These are phyloP conservation scores for Enteromius anoplus DNA, from an alignment of 2,797 vertebrate species.

Conservation along the genomic window DNA sequence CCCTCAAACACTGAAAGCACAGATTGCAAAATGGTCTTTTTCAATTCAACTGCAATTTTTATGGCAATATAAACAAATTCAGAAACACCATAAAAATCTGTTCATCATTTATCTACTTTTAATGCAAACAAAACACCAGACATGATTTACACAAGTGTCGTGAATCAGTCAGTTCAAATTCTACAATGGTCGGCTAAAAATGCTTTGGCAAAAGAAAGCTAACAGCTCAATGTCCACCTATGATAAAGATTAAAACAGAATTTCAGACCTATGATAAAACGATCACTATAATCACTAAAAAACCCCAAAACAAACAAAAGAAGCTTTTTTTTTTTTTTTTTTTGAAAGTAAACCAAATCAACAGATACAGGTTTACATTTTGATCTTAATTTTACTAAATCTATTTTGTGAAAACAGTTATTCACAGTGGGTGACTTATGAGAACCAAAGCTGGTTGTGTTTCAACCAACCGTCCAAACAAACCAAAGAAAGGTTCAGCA, in stretches of 20 bases:
- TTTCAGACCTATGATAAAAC: not conserved
- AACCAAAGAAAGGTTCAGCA: slow-evolving; percentile 31
- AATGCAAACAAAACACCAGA: slow-evolving; percentile 57
- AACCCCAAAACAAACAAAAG: not conserved
- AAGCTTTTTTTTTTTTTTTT: not conserved
- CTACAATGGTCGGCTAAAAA: slow-evolving; percentile 52
- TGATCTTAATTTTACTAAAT: not conserved
- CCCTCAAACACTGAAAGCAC: not conserved
- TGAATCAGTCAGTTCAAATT: slow-evolving; percentile 42
- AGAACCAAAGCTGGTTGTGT: slow-evolving; percentile 13
- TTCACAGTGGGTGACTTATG: slow-evolving; percentile 15
- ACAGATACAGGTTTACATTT: not conserved
- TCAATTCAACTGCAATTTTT: not conserved
- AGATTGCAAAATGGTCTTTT: not conserved
- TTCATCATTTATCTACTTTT: slow-evolving; percentile 49
- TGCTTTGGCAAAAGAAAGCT: slow-evolving; percentile 51
- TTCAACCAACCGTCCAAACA: slow-evolving; percentile 6
- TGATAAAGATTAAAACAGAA: slow-evolving; percentile 3
- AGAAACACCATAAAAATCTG: slow-evolving; percentile 23
- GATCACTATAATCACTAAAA: slow-evolving; percentile 3
- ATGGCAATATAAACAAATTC: slow-evolving; percentile 1
- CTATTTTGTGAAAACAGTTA: slow-evolving; percentile 1
- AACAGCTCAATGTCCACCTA: slow-evolving; percentile 2
- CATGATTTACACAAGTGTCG: slow-evolving; percentile 43
- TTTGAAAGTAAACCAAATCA: not conserved